phyloP scores from a whole-genome alignment of 2,797 vertebrate species.

The Heliangelus exortis region DNA sequence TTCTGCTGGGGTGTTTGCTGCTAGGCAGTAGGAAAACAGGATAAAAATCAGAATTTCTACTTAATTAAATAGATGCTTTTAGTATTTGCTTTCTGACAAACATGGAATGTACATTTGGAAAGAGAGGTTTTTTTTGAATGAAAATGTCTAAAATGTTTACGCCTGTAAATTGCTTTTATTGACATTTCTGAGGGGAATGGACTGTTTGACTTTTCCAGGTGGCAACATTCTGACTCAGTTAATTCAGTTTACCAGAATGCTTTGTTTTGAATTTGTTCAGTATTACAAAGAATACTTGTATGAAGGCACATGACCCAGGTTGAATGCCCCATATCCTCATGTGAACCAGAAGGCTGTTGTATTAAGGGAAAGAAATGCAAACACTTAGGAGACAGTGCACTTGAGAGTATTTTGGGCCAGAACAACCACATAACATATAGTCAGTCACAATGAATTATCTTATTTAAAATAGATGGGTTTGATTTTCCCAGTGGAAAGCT shows the following conservation, averaged over 20 bases:
- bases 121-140: not conserved
- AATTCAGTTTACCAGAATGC: not conserved
- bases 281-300: conserved; percentile 17
- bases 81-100: not conserved
- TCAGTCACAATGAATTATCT: not conserved
- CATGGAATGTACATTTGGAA: not conserved
- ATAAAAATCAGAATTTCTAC: not conserved
- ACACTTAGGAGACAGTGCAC: not conserved
- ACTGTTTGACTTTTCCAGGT: not conserved
- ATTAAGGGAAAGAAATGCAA: conserved; percentile 20
- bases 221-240: not conserved
- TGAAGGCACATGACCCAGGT: not conserved
- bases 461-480: not conserved
- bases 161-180: conserved; percentile 2
- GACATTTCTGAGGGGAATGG: not conserved
- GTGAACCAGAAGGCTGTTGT: not conserved
- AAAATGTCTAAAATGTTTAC: not conserved
- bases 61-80: not conserved
- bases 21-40: not conserved
- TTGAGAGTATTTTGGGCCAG: conserved; percentile 16
- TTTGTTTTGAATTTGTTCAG: not conserved
- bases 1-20: not conserved
- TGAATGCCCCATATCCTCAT: conserved; percentile 7
- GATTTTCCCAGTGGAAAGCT: not conserved
- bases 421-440: not conserved